A percentile compares a stretch with the other conserved stretches of the same genome.
phyloP scores from a whole-genome alignment of 1,140 invertebrate genomes.

The Drosophila sucinea region DNA sequence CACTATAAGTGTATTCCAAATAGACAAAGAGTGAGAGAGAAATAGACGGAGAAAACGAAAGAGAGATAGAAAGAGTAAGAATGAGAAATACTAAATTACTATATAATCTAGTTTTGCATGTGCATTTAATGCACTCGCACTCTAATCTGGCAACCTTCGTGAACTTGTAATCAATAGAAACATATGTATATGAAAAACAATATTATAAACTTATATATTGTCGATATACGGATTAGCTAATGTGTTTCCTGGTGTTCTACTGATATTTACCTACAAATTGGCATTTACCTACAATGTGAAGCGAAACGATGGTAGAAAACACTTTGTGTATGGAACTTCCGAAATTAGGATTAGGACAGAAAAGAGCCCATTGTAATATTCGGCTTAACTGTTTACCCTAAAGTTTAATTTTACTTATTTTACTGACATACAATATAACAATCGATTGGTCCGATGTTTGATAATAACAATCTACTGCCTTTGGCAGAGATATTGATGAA shows the following conservation, averaged over 20 bases:
- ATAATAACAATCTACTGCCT: too few species aligned
- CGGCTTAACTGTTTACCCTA: too few species aligned
- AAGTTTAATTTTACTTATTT: too few species aligned
- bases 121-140: conserved; percentile 55
- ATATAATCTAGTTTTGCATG: conserved; percentile 44
- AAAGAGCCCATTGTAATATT: too few species aligned
- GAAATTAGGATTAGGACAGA: too few species aligned
- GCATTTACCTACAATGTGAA: too few species aligned
- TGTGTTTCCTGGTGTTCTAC: conserved; percentile 54
- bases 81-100: conserved; percentile 16
- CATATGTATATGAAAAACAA: conserved; percentile 32
- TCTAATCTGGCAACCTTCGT: conserved; percentile 68
- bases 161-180: conserved; percentile 72
- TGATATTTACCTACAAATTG: too few species aligned
- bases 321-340: too few species aligned
- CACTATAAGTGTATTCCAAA: background rate
- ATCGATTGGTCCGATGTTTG: too few species aligned
- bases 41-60: background rate
- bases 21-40: background rate
- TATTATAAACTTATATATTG: conserved; percentile 33
- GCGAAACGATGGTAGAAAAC: too few species aligned
- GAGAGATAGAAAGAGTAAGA: background rate
- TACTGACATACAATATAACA: too few species aligned
- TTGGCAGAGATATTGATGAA: too few species aligned
- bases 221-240: conserved; percentile 49